Percentiles rank a stretch among this genome's conserved stretches.
These are phyloP conservation scores for Anarrhichthys ocellatus DNA, from an alignment of 2,113 vertebrate genomes.

Conservation along the genomic window DNA sequence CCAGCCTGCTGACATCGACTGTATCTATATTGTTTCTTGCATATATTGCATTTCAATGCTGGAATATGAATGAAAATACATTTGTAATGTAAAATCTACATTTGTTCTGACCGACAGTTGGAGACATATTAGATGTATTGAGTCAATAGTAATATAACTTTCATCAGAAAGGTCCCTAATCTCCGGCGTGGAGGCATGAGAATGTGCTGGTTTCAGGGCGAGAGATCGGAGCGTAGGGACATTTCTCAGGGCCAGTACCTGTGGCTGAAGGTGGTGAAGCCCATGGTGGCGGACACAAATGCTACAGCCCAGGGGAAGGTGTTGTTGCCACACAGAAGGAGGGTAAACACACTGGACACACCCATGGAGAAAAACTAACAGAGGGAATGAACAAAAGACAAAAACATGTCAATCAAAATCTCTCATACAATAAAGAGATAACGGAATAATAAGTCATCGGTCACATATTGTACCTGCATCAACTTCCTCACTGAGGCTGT, in stretches of 20 bases:
- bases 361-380: constrained; percentile 93
- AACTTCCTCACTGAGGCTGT: constrained; percentile 91
- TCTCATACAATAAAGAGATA: not conserved
- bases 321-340: constrained; percentile 89
- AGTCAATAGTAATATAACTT: not conserved
- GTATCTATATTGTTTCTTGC: not conserved
- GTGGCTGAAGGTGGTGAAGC: constrained; percentile 95
- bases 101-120: not conserved
- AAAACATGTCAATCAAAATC: not conserved
- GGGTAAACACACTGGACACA: constrained; percentile 89
- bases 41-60: not conserved
- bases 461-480: constrained; percentile 90
- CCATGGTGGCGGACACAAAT: constrained; percentile 90
- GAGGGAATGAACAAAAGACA: constrained; percentile 28
- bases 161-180: not conserved
- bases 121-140: not conserved
- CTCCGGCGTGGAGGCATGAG: no score
- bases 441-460: not conserved
- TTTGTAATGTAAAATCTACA: not conserved
- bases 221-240: not conserved
- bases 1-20: not conserved
- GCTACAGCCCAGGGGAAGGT: constrained; percentile 89
- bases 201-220: not conserved
- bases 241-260: constrained; percentile 80
- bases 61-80: not conserved